These are phyloP conservation scores for Orgyia antiqua DNA, from an alignment of 2,888 invertebrate species.

Conservation along the genomic window DNA sequence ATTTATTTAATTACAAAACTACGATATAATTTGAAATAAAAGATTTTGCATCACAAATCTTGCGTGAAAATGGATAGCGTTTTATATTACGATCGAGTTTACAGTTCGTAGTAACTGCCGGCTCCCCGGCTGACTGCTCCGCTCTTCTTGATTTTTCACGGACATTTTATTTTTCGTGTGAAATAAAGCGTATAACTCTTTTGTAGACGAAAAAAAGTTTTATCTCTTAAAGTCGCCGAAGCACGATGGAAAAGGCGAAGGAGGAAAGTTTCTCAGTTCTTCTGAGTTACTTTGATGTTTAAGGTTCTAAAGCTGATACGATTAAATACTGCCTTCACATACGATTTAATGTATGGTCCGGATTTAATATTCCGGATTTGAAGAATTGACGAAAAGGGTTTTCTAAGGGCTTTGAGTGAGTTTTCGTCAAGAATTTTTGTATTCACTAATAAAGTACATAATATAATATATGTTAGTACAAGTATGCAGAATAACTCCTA, in stretches of 20 bases:
- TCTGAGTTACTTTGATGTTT: conserved; percentile 23
- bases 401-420: no score
- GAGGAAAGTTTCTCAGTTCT: conserved; percentile 22
- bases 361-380: no score
- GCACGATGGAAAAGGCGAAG: conserved; percentile 28
- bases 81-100: conserved; percentile 11
- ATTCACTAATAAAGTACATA: no score
- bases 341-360: conserved; percentile 6
- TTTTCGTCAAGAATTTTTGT: no score
- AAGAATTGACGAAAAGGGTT: no score
- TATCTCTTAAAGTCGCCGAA: conserved; percentile 35
- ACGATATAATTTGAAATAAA: no score
- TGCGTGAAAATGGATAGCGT: not conserved
- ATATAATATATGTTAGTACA: no score
- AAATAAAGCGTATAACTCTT: conserved; percentile 41
- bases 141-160: conserved; percentile 31
- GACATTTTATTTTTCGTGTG: conserved; percentile 37
- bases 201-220: conserved; percentile 39
- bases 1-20: no score
- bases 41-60: no score
- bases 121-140: conserved; percentile 12
- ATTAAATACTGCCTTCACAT: conserved; percentile 18
- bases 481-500: no score
- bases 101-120: conserved; percentile 12
- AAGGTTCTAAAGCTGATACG: conserved; percentile 17